Base-by-base conservation (phyloP, 2,797 vertebrate genomes). In the Notolabrus celidotus region DNA sequence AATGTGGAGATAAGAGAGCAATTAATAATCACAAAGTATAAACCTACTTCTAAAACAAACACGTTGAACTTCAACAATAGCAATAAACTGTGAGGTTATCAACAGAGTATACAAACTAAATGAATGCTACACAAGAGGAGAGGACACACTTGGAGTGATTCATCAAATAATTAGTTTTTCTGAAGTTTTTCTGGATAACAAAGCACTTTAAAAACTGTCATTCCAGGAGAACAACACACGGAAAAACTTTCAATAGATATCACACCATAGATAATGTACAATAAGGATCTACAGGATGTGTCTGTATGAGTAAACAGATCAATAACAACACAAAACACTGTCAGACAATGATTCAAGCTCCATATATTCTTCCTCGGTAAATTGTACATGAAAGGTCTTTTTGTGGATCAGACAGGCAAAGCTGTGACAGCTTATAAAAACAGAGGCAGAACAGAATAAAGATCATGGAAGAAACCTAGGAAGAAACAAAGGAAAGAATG, bases 1-100 rank as follows among this genome's bases (percentile, higher is more conserved):
- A 79, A 39, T 56, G 31, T 10, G 7, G 20, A 70, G 66, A 82
- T 68, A 23, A 69, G 38, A 10, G 3, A 15, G 33, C 22, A 74
- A 77, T 77, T 82, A 71, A 79, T 79, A 55, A 66, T 64, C 17
- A 33, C 9, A 15, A 25, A 23, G 20, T 51, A 64, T 31, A 41
- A 63, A 72, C 23, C 62, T 19, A 39, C 7, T 54, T 29, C 19
- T 5, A 2, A 12, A 41, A 39, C 51, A 52, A 25, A 73, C 15
- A 55, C 3, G 57, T 25, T 55, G 22, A 53, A 27, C 20, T 34
- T 47, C 5, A 56, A 53, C n/a, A 61, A 3, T 4, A 19, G 7
- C 4, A 38, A 31, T 22, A 20, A 22, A 50, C 43, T 33, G 2
- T 36, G 12, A 36, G 10, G 6, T 31, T 31, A 17, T 19, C 22